Conservation (phyloP, 2,888 invertebrate genomes). For the Leucophenga maculata region DNA sequence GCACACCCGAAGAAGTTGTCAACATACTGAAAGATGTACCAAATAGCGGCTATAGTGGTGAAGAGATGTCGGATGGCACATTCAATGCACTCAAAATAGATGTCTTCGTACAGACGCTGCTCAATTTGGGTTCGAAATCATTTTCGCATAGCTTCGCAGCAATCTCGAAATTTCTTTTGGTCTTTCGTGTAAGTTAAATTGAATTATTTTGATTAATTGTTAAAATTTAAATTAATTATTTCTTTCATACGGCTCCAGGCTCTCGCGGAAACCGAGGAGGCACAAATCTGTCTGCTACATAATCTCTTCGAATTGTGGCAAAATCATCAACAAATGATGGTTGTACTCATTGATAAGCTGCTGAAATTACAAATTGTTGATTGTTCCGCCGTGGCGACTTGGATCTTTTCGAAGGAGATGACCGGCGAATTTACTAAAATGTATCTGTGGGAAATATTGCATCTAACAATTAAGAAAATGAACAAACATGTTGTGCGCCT, state of each 20-base stretch:
- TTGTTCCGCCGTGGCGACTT: conserved; percentile 96
- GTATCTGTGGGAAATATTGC: conserved; percentile 97
- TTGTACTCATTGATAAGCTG: conserved; percentile 96
- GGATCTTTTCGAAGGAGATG: conserved; percentile 98
- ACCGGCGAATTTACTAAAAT: conserved; percentile 90
- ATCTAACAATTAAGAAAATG: conserved; percentile 96
- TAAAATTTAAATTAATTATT: too few species aligned
- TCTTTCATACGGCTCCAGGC: too few species aligned
- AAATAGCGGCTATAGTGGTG: conserved; percentile 78
- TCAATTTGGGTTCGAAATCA: conserved; percentile 95
- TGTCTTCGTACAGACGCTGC: conserved; percentile 94
- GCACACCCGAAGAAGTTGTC: conserved; percentile 90
- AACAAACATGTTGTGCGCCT: conserved; percentile 93
- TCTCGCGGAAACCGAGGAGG: conserved; percentile 93
- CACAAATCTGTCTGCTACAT: conserved; percentile 92
- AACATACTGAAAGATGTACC: conserved; percentile 90
- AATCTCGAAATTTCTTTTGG: conserved; percentile 95
- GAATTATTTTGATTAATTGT: not conserved
- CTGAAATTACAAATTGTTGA: conserved; percentile 97
- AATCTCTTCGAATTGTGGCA: conserved; percentile 97
- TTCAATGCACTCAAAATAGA: conserved; percentile 96
- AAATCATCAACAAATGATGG: conserved; percentile 97
- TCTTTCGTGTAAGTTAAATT: conserved; percentile 81
- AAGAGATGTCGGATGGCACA: conserved; percentile 78
- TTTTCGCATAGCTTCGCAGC: conserved; percentile 99